Conservation (phyloP, 2,888 invertebrate species). For the Xestia ashworthii region DNA sequence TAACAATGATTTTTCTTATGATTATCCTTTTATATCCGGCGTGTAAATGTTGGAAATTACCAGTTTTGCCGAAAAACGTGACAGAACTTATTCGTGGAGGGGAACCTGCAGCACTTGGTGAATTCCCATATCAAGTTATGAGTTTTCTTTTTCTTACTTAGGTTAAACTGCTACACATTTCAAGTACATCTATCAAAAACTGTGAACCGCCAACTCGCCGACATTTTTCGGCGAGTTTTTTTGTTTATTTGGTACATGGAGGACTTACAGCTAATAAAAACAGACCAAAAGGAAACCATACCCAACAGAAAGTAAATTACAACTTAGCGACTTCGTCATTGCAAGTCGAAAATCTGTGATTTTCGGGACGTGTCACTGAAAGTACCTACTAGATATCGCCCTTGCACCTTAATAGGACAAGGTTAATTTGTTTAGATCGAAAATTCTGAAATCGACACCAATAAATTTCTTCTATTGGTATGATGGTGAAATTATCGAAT, state of each 20-base stretch:
- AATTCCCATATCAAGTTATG: constrained; percentile 81
- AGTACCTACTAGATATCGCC: background rate
- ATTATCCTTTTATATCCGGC: constrained; percentile 27
- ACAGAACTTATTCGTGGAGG: constrained; percentile 61
- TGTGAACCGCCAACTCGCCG: background rate
- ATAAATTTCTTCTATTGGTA: background rate
- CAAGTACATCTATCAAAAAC: background rate
- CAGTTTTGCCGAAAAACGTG: background rate
- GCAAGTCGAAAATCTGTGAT: too few species aligned
- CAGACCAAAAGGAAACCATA: too few species aligned
- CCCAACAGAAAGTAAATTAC: too few species aligned
- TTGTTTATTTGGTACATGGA: too few species aligned
- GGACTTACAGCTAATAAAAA: too few species aligned
- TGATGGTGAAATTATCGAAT: background rate
- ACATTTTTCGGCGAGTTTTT: background rate
- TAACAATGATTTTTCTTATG: constrained; percentile 20
- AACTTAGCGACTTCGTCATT: too few species aligned
- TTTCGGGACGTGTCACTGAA: background rate
- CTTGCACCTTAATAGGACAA: background rate
- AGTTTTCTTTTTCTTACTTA: background rate
- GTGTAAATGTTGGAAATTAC: constrained; percentile 4
- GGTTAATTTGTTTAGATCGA: background rate
- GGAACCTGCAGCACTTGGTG: constrained; percentile 72
- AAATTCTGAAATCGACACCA: background rate
- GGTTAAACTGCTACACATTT: background rate